Evolutionary conservation across 2,888 invertebrate species (phyloP).

Genomic region (Lycophotia porphyrea): DNA sequence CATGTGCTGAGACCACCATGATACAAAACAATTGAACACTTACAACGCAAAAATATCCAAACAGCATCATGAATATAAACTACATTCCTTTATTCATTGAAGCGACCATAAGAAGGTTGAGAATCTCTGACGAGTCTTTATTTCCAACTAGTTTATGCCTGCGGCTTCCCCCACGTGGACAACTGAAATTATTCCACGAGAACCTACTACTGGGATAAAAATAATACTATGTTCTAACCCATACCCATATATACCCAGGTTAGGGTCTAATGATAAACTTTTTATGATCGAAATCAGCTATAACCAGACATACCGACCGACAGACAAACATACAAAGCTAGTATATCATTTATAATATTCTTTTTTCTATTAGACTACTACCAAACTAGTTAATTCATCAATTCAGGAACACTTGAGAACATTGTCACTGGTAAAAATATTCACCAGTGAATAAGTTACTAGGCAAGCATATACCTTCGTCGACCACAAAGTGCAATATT

Average conservation of each 20-base stretch:
- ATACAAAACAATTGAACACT: constrained; percentile 15
- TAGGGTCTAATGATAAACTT: not conserved
- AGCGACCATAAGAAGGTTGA: not conserved
- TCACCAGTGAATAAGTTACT: not conserved
- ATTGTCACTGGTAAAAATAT: not conserved
- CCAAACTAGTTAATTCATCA: not conserved
- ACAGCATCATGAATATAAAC: constrained; percentile 29
- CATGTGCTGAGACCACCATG: constrained; percentile 26
- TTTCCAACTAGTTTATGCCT: not conserved
- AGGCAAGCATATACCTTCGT: not conserved
- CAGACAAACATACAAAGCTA: not conserved
- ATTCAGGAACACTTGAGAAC: not conserved
- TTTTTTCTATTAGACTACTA: not conserved
- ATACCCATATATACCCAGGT: not conserved
- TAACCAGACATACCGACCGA: not conserved
- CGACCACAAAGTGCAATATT: too few relatives aligned
- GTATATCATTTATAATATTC: not conserved
- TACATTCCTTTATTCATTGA: not conserved
- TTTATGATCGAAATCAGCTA: not conserved
- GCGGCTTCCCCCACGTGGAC: not conserved
- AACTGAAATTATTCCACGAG: not conserved
- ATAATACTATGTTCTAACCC: not conserved
- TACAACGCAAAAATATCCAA: constrained; percentile 21
- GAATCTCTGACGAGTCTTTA: not conserved
- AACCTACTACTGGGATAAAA: not conserved